These are phyloP conservation scores for Asbolus verrucosus DNA, from an alignment of 1,140 invertebrate species.

Conservation along the genomic window DNA sequence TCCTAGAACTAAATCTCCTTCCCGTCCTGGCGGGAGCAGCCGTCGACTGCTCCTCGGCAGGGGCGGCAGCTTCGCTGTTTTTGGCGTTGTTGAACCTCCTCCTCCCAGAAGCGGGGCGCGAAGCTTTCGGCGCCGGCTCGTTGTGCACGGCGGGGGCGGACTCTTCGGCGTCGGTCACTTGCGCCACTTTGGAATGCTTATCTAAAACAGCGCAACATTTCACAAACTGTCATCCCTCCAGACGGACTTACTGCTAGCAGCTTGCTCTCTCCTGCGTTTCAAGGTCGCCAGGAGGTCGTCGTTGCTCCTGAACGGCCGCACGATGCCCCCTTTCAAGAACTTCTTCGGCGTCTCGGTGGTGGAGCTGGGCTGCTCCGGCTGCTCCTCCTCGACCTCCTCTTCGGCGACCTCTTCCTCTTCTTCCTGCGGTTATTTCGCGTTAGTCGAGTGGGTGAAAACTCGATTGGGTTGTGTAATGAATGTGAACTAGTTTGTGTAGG, in stretches of 20 bases:
- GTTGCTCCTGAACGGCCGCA: conserved; percentile 78
- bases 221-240: background rate
- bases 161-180: conserved; percentile 49
- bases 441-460: conserved; percentile 14
- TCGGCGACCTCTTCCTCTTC: conserved; percentile 65
- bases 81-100: conserved; percentile 54
- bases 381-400: conserved; percentile 66
- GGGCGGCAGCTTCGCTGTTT: conserved; percentile 49
- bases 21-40: conserved; percentile 57
- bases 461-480: conserved; percentile 7
- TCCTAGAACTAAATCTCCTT: conserved; percentile 59
- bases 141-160: conserved; percentile 35
- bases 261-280: conserved; percentile 74
- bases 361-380: conserved; percentile 64
- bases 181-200: conserved; percentile 45
- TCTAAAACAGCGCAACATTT: conserved; percentile 43
- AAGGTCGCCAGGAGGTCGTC: conserved; percentile 77
- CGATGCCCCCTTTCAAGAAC: conserved; percentile 71
- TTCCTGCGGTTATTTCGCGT: background rate
- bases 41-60: conserved; percentile 50
- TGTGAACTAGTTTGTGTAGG: conserved; percentile 20
- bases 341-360: conserved; percentile 76
- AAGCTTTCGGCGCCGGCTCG: conserved; percentile 40
- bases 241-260: conserved; percentile 59
- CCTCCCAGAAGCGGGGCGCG: conserved; percentile 41